Percentiles rank a stretch among this genome's conserved stretches.
phyloP scores from a whole-genome alignment of 2,113 vertebrate genomes.

The Argyrosomus japonicus region DNA sequence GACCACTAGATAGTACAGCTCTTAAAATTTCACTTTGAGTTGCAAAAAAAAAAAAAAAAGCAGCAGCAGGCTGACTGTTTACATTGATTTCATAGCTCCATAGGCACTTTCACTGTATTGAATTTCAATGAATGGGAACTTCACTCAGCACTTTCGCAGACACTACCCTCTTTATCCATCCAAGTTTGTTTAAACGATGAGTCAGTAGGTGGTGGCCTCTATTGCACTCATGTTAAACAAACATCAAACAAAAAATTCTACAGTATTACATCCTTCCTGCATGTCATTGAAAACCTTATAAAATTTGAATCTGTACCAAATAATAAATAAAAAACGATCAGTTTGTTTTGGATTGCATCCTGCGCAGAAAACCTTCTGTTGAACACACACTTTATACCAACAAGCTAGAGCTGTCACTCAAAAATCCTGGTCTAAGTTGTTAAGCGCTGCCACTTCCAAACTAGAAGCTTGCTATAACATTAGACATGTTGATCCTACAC shows the following conservation, averaged over 20 bases:
- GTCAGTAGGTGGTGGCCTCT: neutral
- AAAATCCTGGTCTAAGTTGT: neutral
- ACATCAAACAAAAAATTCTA: neutral
- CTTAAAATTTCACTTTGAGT: neutral
- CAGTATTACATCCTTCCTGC: neutral
- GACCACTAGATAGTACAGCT: neutral
- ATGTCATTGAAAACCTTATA: neutral
- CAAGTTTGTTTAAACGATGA: conserved; percentile 16
- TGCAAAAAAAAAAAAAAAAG: neutral
- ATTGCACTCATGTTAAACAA: neutral
- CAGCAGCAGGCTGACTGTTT: neutral
- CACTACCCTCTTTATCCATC: neutral
- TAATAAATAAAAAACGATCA: neutral
- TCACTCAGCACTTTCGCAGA: neutral
- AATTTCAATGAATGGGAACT: neutral
- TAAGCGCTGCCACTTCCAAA: neutral
- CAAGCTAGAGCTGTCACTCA: neutral
- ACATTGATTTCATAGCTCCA: neutral
- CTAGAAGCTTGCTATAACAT: neutral
- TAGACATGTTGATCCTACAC: neutral
- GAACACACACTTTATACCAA: neutral
- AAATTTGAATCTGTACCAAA: neutral
- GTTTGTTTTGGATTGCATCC: neutral
- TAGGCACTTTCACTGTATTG: neutral
- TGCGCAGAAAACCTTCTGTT: neutral